phyloP scores from a whole-genome alignment of 2,888 invertebrate genomes.

The Willowsia nigromaculata region DNA sequence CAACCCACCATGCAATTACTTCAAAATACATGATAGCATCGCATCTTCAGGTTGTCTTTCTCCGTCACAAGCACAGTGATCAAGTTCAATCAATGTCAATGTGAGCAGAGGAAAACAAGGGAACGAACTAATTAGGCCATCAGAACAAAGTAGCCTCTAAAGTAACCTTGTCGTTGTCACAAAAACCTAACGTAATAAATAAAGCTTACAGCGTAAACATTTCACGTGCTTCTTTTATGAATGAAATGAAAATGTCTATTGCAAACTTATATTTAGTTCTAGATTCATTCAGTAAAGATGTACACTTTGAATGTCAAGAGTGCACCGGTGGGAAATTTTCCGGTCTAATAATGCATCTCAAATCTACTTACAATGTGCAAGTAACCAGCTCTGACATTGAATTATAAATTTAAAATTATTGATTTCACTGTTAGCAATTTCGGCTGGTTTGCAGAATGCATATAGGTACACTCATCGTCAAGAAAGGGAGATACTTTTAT shows the following conservation, averaged over 20 bases:
- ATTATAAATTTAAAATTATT: no score
- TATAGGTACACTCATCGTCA: no score
- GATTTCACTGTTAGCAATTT: no score
- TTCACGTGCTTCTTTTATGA: background rate
- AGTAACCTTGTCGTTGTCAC: background rate
- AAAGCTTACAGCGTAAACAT: background rate
- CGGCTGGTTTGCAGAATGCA: no score
- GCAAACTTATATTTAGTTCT: no score
- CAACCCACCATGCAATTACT: background rate
- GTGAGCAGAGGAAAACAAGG: background rate
- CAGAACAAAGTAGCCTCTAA: background rate
- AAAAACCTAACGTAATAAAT: background rate
- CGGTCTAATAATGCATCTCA: background rate
- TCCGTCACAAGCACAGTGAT: constrained; percentile 63
- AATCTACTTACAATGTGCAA: background rate
- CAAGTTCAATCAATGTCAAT: constrained; percentile 58
- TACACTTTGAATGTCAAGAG: constrained; percentile 34
- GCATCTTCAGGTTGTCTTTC: background rate
- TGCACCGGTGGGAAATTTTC: constrained; percentile 51
- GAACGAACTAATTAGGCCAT: constrained; percentile 60
- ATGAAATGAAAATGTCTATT: no score
- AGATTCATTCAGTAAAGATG: no score
- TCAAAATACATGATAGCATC: no score
- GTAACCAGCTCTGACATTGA: no score
- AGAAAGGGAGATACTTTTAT: no score